These are phyloP conservation scores for Trichogramma pretiosum DNA, from an alignment of 1,140 invertebrate genomes.

Conservation along the genomic window DNA sequence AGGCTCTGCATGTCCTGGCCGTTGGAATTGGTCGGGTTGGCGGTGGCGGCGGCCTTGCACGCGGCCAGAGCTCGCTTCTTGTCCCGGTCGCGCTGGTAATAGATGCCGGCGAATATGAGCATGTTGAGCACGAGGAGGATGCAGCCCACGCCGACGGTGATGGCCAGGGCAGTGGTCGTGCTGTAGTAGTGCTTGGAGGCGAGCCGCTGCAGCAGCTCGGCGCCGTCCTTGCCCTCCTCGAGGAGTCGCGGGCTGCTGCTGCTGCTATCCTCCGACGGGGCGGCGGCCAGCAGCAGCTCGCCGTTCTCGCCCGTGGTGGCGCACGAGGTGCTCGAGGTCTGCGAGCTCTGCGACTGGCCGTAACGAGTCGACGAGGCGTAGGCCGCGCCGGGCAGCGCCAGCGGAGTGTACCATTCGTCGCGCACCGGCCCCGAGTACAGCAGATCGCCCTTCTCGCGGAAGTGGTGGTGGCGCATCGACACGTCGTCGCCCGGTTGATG, in stretches of 20 bases:
- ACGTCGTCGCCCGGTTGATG: conserved; percentile 70
- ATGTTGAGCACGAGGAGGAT: conserved; percentile 78
- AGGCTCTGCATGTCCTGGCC: conserved; percentile 35
- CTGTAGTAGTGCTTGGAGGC: conserved; percentile 53
- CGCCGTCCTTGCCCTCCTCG: conserved; percentile 40
- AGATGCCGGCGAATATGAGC: conserved; percentile 79
- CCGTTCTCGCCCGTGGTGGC: conserved; percentile 36
- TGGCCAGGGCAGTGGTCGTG: conserved; percentile 73
- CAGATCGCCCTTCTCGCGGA: conserved; percentile 60
- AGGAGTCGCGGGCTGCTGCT: conserved; percentile 32
- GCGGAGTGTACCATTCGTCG: conserved; percentile 51
- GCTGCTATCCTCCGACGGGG: conserved; percentile 30
- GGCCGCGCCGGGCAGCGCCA: conserved; percentile 36
- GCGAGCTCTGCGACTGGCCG: conserved; percentile 28
- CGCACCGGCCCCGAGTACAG: conserved; percentile 59
- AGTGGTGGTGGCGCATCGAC: conserved; percentile 69
- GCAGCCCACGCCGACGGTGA: conserved; percentile 83
- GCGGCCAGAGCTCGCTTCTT: conserved; percentile 31
- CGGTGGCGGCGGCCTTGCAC: conserved; percentile 19
- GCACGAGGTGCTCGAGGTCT: conserved; percentile 37
- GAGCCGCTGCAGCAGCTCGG: conserved; percentile 45
- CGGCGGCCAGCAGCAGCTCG: not conserved
- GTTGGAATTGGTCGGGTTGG: conserved; percentile 26
- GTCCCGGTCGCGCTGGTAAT: conserved; percentile 65
- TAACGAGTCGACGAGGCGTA: conserved; percentile 29